These are phyloP conservation scores for Slavum lentiscoides DNA, from an alignment of 2,888 invertebrate genomes.

Conservation along the genomic window DNA sequence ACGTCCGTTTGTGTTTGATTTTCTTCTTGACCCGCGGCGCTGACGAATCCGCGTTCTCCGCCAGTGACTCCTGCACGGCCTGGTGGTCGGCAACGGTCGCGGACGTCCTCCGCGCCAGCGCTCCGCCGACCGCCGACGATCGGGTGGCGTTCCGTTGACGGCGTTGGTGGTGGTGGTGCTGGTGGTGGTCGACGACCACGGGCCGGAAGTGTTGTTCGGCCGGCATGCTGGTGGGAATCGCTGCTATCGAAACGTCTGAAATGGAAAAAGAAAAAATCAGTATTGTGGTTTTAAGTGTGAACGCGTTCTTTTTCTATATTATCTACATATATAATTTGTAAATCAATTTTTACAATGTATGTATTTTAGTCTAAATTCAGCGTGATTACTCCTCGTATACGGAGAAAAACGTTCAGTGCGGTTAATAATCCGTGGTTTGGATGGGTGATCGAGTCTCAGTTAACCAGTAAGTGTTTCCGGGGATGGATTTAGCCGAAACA, in stretches of 20 bases:
- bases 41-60: not conserved
- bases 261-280: not conserved
- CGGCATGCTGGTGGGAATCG: conserved; percentile 4
- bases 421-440: too few relatives aligned
- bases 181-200: not conserved
- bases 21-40: conserved; percentile 30
- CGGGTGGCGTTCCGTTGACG: conserved; percentile 21
- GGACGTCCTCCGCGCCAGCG: conserved; percentile 13
- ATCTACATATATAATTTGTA: too few relatives aligned
- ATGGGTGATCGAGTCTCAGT: too few relatives aligned
- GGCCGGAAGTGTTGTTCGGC: conserved; percentile 11
- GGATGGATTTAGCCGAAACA: too few relatives aligned
- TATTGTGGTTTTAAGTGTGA: too few relatives aligned
- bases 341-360: too few relatives aligned
- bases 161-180: not conserved
- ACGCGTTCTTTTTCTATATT: not conserved
- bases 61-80: not conserved
- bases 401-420: too few relatives aligned
- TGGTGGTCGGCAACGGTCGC: not conserved
- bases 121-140: not conserved
- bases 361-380: too few relatives aligned
- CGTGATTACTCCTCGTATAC: too few relatives aligned
- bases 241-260: conserved; percentile 34
- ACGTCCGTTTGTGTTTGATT: conserved; percentile 41
- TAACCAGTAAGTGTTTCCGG: too few relatives aligned